phyloP scores from a whole-genome alignment of 1,140 invertebrate genomes.

The Heliconius nattereri region DNA sequence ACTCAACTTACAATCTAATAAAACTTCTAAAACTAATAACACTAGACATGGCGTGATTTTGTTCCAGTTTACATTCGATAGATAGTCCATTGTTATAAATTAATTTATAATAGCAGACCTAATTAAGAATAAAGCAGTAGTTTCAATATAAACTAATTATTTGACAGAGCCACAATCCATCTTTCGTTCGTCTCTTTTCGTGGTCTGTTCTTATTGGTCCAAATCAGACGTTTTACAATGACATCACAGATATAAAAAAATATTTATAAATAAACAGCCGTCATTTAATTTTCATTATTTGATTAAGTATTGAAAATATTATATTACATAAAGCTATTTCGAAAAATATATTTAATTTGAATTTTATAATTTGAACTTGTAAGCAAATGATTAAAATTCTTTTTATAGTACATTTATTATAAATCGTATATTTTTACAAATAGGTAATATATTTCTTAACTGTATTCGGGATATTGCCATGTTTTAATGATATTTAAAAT shows the following conservation, averaged over 20 bases:
- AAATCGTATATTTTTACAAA: too few relatives aligned
- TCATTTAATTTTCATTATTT: background rate
- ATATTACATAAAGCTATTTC: too few relatives aligned
- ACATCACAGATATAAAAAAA: slow-evolving; percentile 33
- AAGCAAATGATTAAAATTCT: too few relatives aligned
- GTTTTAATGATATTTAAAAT: background rate
- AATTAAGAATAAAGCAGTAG: slow-evolving; percentile 34
- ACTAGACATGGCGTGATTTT: slow-evolving; percentile 79
- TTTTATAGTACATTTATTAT: too few relatives aligned
- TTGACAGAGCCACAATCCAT: slow-evolving; percentile 74
- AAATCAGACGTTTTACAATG: slow-evolving; percentile 64
- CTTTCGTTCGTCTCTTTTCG: slow-evolving; percentile 76
- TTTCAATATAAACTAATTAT: slow-evolving; percentile 68
- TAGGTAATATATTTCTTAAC: background rate
- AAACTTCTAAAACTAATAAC: slow-evolving; percentile 78
- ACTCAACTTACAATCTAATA: slow-evolving; percentile 75
- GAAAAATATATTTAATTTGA: too few relatives aligned
- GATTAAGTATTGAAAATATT: too few relatives aligned
- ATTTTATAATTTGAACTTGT: too few relatives aligned
- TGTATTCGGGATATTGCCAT: slow-evolving; percentile 12
- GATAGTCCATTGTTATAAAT: slow-evolving; percentile 70
- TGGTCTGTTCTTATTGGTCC: slow-evolving; percentile 78
- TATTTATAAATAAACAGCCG: background rate
- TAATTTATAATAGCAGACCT: slow-evolving; percentile 58
- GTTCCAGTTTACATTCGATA: slow-evolving; percentile 78